phyloP scores from a whole-genome alignment of 1,140 invertebrate species.

The Calliopsis andreniformis region DNA sequence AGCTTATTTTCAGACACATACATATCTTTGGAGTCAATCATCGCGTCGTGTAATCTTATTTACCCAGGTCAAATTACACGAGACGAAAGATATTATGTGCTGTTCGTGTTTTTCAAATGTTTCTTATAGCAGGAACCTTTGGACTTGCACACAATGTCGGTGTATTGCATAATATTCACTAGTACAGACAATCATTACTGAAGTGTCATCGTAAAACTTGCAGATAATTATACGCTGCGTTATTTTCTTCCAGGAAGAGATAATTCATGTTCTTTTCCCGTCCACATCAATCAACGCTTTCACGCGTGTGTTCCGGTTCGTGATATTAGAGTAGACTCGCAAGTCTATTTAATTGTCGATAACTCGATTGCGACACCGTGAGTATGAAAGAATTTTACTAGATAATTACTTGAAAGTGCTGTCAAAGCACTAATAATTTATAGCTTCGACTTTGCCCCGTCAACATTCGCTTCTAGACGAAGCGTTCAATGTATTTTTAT shows the following conservation, averaged over 20 bases:
- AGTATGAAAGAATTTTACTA: constrained; percentile 7
- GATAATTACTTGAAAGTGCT: neutral
- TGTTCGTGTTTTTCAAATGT: neutral
- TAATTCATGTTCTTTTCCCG: constrained; percentile 7
- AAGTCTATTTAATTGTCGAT: constrained; percentile 59
- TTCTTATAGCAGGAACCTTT: neutral
- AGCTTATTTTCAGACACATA: neutral
- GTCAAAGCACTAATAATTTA: neutral
- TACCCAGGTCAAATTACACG: too few relatives aligned
- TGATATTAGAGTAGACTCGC: constrained; percentile 28
- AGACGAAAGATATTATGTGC: too few relatives aligned
- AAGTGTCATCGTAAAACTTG: too few relatives aligned
- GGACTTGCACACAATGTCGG: too few relatives aligned
- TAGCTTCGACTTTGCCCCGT: neutral
- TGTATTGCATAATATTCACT: constrained; percentile 8
- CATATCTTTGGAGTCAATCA: neutral
- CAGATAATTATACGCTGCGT: too few relatives aligned
- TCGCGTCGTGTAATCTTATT: too few relatives aligned
- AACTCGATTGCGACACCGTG: constrained; percentile 12
- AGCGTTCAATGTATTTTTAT: constrained; percentile 35
- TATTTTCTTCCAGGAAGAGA: too few relatives aligned
- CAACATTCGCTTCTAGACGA: neutral
- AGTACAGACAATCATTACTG: too few relatives aligned
- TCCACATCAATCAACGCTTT: neutral
- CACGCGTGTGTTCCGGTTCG: constrained; percentile 14